These are phyloP conservation scores for Pristis pectinata DNA, from an alignment of 2,797 vertebrate genomes.

Conservation along the genomic window DNA sequence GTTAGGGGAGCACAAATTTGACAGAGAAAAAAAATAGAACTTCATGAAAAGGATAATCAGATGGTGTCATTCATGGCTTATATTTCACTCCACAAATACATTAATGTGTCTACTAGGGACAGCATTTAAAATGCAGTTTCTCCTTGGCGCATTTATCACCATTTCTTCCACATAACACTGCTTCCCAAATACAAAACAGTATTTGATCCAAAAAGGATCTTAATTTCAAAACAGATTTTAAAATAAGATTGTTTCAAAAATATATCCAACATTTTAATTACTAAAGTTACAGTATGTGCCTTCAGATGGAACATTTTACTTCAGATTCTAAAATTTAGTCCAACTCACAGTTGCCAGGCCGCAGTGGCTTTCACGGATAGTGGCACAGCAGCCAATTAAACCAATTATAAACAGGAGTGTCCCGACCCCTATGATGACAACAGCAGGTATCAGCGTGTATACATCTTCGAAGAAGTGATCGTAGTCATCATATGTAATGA, in stretches of 20 bases:
- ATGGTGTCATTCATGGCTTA: neutral
- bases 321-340: neutral
- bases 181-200: neutral
- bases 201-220: neutral
- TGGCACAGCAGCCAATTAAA: conserved; percentile 91
- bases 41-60: neutral
- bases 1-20: neutral
- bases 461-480: conserved; percentile 96
- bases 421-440: conserved; percentile 88
- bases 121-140: neutral
- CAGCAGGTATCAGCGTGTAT: conserved; percentile 85
- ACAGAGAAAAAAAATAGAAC: neutral
- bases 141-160: neutral
- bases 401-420: conserved; percentile 90
- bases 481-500: conserved; percentile 95
- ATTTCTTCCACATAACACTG: neutral
- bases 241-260: neutral
- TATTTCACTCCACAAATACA: neutral
- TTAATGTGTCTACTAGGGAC: too few relatives aligned
- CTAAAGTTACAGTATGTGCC: neutral
- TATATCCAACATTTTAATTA: neutral
- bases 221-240: neutral
- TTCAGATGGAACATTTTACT: neutral
- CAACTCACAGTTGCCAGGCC: conserved; percentile 82
- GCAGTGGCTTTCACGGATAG: conserved; percentile 88